Evolutionary conservation across 2,797 vertebrate genomes (phyloP), one percentile per base, ranked within the genome.

Genomic region (Streptopelia turtur): DNA sequence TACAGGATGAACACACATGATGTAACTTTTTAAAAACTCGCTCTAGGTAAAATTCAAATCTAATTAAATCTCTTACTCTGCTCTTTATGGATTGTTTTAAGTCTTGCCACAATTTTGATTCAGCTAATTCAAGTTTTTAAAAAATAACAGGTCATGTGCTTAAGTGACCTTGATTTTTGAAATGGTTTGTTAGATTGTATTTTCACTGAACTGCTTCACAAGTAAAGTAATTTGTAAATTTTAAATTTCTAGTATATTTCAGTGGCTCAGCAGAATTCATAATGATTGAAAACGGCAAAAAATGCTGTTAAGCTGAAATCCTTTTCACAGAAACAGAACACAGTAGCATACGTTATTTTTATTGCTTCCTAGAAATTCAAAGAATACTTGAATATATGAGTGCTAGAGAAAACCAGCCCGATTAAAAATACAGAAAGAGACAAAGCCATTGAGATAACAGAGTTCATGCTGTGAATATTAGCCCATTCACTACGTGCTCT

Each of bases 251-350:
- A 75, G 57, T 72, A 16, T 49, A 87, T 84, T 92, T 82, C 47
- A 5, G 1, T 69, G 16, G 14, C 52, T 94, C 27, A 20, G 41
- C 28, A 90, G 55, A 83, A 30, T 31, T 83, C 17, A 22, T 45
- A 88, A 57, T 84, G 78, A 92, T 68, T 83, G 41, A 84, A 91
- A 94, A 90, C 35, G 35, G 47, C 30, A 91, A 87, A 92, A 84
- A 63, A 11, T 78, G 37, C 22, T 3, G 1, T 91, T 90, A 93
- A 79, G 56, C 81, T 92, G 52, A 96, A 89, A 66, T 70, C 23
- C 10, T 13, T 90, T 47, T 88, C 79, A 90, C 10, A 72, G 53
- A 95, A 45, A 60, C 37, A 82, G 41, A 89, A 92, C 43, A 78
- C 6, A 72, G 57, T 23, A 70, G 43, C 55, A 78, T 50, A 82